Percentiles rank a stretch among this genome's conserved stretches.
Conservation (phyloP, 2,113 vertebrate genomes). For the Leiothrix lutea region DNA sequence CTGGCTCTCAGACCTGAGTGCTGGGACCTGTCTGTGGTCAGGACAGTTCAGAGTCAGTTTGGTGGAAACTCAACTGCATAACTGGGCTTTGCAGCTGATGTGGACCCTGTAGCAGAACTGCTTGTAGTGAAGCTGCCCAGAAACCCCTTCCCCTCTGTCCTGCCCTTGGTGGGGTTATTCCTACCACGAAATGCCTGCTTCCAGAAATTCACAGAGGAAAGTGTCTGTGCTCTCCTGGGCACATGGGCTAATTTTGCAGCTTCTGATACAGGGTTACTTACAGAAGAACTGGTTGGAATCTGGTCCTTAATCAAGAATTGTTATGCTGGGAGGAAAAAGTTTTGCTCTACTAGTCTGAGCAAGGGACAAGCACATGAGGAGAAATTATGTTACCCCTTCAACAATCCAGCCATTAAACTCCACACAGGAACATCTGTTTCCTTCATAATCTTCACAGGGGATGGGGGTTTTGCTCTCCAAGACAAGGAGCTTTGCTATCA, state of each 20-base stretch:
- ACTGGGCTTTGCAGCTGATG: background rate
- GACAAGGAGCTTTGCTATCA: conserved; percentile 29
- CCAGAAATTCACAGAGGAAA: background rate
- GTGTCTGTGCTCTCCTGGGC: background rate
- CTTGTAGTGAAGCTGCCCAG: background rate
- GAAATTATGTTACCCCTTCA: background rate
- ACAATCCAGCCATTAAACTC: background rate
- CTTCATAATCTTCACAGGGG: background rate
- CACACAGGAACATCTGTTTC: background rate
- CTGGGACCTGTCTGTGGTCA: background rate
- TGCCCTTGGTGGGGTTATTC: background rate
- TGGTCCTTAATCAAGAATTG: background rate
- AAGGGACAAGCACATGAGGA: background rate
- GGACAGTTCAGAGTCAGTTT: background rate
- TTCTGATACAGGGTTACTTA: background rate
- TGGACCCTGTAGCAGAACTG: background rate
- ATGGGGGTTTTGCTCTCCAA: conserved; percentile 5
- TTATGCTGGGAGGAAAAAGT: background rate
- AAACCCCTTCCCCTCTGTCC: background rate
- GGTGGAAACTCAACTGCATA: background rate
- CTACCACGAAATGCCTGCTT: background rate
- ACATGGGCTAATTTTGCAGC: background rate
- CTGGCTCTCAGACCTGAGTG: background rate
- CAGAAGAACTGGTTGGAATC: background rate
- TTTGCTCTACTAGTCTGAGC: background rate